Base-by-base conservation (phyloP, 2,888 invertebrate species). In the Drosophila algonquin region DNA sequence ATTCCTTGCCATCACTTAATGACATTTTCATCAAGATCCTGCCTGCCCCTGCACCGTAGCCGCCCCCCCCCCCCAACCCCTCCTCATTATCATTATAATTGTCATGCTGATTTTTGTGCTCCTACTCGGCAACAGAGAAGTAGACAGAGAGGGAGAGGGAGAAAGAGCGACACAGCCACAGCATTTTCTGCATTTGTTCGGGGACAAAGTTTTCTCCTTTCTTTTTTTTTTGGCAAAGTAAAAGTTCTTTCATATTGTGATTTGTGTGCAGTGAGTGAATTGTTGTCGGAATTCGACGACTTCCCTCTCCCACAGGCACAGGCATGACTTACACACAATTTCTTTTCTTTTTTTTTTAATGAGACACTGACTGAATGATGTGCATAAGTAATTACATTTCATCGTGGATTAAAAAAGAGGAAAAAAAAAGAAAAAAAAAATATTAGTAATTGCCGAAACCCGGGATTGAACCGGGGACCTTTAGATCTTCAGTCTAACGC, bases 401-500 rank as follows among this genome's bases (percentile, higher is more conserved):
- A 71, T 73, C 68, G 71, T 18, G 21, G 35, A 35, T 12, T 35
- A 35, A n/a, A n/a, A n/a, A n/a, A n/a, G n/a, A n/a, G 8, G 40
- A 16, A 61, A 53, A 6, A 9, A 10, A 59, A 35, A 2, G 0
- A n/a, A 12, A 46, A 48, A 61, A 61, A 68, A 57, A 57, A 27
- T 48, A 50, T 1, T 0, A 0, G 0, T 24, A 1, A 0, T 35
- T 94, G 94, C 94, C 94, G 94, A 94, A 94, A 95, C 94, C 94
- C 93, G 94, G 94, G 94, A 94, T 94, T 93, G 94, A 95, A 95
- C 94, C 94, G 93, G 94, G 94, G 94, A 95, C 94, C 94, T 94
- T 94, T 94, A 94, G 94, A 94, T 94, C 94, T 95, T 94, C 94
- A 94, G 94, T 95, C 95, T 95, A 95, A 95, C 95, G 95, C 95